Evolutionary conservation across 2,797 vertebrate species (phyloP).

Genomic region (Clarias laeviceps): DNA sequence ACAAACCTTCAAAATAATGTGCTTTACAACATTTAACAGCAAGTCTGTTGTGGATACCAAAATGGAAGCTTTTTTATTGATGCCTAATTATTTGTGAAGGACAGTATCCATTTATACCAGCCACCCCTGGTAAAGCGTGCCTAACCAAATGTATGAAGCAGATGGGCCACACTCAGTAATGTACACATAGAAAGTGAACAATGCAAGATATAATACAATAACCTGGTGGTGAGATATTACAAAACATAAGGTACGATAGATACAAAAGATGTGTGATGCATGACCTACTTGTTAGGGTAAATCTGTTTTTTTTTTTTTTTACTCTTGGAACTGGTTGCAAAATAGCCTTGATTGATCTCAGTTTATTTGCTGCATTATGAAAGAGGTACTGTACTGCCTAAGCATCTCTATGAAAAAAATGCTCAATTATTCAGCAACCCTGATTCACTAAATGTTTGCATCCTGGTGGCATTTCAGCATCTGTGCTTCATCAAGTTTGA

Average conservation of each 20-base stretch:
- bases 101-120: not conserved
- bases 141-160: not conserved
- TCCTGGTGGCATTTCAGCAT: slow-evolving; percentile 29
- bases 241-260: not conserved
- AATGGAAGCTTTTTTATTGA: not conserved
- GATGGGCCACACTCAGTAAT: not conserved
- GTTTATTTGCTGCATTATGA: not conserved
- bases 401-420: not conserved
- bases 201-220: not conserved
- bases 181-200: not conserved
- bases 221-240: not conserved
- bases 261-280: too few relatives aligned
- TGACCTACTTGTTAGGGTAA: not conserved
- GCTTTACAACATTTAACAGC: not conserved
- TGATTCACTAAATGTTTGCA: slow-evolving; percentile 8
- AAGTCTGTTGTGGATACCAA: not conserved
- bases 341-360: not conserved
- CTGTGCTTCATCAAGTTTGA: slow-evolving; percentile 18
- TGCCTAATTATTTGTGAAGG: not conserved
- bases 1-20: not conserved
- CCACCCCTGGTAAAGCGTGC: not conserved
- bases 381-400: not conserved
- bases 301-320: not conserved
- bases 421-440: not conserved
- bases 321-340: not conserved